These are phyloP conservation scores for Sinocyclocheilus anshuiensis DNA, from an alignment of 2,113 vertebrate genomes.

Conservation along the genomic window DNA sequence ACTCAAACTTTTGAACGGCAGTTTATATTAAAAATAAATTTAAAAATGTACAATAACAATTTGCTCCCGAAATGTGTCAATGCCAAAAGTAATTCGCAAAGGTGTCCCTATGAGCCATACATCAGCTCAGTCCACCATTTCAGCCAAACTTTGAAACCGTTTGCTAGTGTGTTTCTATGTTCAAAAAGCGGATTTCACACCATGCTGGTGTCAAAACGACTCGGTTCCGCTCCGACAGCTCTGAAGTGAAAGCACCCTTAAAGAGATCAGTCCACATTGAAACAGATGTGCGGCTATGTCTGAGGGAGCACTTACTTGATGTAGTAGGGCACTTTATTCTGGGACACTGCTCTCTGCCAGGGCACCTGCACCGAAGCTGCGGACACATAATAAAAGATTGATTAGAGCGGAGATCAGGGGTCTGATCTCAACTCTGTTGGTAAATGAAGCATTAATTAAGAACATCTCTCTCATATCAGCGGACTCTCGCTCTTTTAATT, in stretches of 20 bases:
- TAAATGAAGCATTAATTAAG: conserved; percentile 24
- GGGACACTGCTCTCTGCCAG: conserved; percentile 88
- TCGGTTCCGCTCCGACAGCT: background rate
- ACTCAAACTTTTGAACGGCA: background rate
- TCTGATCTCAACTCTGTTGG: background rate
- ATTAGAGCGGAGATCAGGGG: background rate
- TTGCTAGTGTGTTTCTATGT: background rate
- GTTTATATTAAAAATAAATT: background rate
- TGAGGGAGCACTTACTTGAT: conserved; percentile 83
- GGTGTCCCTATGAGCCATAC: background rate
- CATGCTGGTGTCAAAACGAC: background rate
- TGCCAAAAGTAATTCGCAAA: background rate
- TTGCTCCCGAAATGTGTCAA: background rate
- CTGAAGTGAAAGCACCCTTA: background rate
- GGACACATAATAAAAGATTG: conserved; percentile 28
- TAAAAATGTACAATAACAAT: background rate
- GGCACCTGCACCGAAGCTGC: conserved; percentile 69
- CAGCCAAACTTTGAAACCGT: background rate
- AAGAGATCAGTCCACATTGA: background rate
- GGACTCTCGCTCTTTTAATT: background rate
- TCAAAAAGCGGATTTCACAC: background rate
- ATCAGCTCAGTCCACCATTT: background rate
- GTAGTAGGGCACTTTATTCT: conserved; percentile 89
- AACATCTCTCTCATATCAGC: conserved; percentile 4
- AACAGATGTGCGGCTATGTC: background rate